phyloP scores from a whole-genome alignment of 2,113 vertebrate species.

The Zosterops borbonicus region DNA sequence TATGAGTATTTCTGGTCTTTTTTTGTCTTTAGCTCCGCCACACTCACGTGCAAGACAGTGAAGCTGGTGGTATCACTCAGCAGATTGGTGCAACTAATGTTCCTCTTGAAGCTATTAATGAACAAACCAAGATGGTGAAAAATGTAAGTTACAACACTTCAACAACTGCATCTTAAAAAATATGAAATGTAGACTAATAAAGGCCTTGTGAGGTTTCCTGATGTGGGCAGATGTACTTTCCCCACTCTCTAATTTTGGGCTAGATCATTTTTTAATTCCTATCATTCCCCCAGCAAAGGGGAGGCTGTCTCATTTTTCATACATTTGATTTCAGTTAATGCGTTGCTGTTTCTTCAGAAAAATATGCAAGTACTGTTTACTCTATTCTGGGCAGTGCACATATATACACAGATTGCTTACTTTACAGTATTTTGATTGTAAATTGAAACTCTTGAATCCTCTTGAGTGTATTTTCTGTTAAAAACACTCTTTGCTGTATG shows the following conservation, averaged over 20 bases:
- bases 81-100: slow-evolving; percentile 98
- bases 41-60: slow-evolving; percentile 93
- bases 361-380: not conserved
- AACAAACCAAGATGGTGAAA: slow-evolving; percentile 97
- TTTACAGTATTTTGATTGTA: not conserved
- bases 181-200: not conserved
- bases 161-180: not conserved
- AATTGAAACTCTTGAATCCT: not conserved
- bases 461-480: not conserved
- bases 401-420: not conserved
- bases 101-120: slow-evolving; percentile 90
- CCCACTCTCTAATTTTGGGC: not conserved
- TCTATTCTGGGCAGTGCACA: not conserved
- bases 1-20: not conserved
- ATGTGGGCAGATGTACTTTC: not conserved
- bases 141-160: slow-evolving; percentile 77
- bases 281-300: not conserved
- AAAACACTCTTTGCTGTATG: not conserved
- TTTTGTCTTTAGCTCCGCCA: slow-evolving; percentile 82
- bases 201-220: not conserved
- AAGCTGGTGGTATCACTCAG: slow-evolving; percentile 98
- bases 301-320: not conserved
- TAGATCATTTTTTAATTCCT: not conserved
- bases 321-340: not conserved
- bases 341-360: not conserved